Evolutionary conservation across 2,797 vertebrate species (phyloP), one percentile per base, ranked within the genome.

Genomic region (Lacerta bilineata): DNA sequence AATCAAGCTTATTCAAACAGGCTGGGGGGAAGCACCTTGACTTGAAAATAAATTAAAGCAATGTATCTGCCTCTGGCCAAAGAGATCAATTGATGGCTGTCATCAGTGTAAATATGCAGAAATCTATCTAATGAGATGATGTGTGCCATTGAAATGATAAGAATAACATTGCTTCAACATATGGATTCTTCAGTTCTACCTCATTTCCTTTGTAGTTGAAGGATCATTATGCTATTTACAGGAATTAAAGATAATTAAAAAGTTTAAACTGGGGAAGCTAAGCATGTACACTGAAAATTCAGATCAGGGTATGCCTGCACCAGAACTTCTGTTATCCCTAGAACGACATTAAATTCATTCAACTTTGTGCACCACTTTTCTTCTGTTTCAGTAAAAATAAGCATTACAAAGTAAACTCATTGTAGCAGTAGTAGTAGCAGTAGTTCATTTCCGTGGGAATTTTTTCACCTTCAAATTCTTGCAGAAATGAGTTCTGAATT

Each of bases 11-110:
- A 91, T 94, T 92, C 94, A 39, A 89, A 93, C 93, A 77, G 64
- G 90, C 95, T 61, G 92, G 94, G 92, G 50, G 94, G 95, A 95
- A 95, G 93, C 93, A 95, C 95, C 92, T 95, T 95, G 91, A 91
- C 93, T 93, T 93, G 91, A 89, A 95, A 95, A 95, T 95, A 95
- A 95, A 95, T 95, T 95, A 96, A 96, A 95, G 84, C 90, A 94
- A 95, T 94, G 93, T 59, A 83, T 95, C 88, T 94, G 94, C 94
- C 94, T 94, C 94, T 94, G 95, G 95, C 94, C 94, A 95, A 69
- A 91, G 91, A 93, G 94, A 95, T 94, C 95, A 94, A 86, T 94
- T 92, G 94, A 93, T 94, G 93, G 87, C 90, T 95, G 89, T 93
- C 93, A 91, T 85, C 92, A 93, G 91, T 88, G 90, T 91, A 94